Evolutionary conservation across 2,888 invertebrate species (phyloP).

Genomic region (Drosophila pseudotalamancana): DNA sequence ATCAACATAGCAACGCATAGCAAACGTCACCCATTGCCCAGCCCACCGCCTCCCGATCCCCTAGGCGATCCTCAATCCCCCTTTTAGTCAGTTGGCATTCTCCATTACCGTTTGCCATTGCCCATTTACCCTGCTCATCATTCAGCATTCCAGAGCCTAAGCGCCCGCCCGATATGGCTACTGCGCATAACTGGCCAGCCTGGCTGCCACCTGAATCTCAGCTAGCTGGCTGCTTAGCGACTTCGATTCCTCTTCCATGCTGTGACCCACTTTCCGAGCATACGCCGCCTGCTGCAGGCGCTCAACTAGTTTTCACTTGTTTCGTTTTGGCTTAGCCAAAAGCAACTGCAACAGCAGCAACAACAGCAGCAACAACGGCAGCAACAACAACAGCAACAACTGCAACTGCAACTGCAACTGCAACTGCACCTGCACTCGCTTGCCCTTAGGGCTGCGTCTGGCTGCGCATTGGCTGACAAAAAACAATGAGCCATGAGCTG

Average conservation of each 20-base stretch:
- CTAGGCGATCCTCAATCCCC: no score
- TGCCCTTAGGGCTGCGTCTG: conserved; percentile 72
- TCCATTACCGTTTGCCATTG: conserved; percentile 28
- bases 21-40: conserved; percentile 46
- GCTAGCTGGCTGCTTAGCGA: conserved; percentile 42
- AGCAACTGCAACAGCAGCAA: conserved; percentile 23
- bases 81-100: background rate
- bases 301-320: conserved; percentile 76
- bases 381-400: conserved; percentile 17
- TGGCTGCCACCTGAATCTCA: conserved; percentile 53
- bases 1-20: conserved; percentile 29
- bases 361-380: conserved; percentile 14
- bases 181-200: conserved; percentile 59
- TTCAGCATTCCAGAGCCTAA: conserved; percentile 52
- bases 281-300: conserved; percentile 39
- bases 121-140: conserved; percentile 52
- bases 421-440: conserved; percentile 49
- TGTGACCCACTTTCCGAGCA: conserved; percentile 72
- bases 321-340: conserved; percentile 57
- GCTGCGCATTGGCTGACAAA: conserved; percentile 39
- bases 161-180: conserved; percentile 54
- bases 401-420: conserved; percentile 22
- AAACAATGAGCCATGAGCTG: conserved; percentile 18
- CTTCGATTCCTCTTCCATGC: conserved; percentile 26
- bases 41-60: background rate